phyloP scores from a whole-genome alignment of 35 echinoderm and acorn worm genomes.

The Amphiura filiformis region DNA sequence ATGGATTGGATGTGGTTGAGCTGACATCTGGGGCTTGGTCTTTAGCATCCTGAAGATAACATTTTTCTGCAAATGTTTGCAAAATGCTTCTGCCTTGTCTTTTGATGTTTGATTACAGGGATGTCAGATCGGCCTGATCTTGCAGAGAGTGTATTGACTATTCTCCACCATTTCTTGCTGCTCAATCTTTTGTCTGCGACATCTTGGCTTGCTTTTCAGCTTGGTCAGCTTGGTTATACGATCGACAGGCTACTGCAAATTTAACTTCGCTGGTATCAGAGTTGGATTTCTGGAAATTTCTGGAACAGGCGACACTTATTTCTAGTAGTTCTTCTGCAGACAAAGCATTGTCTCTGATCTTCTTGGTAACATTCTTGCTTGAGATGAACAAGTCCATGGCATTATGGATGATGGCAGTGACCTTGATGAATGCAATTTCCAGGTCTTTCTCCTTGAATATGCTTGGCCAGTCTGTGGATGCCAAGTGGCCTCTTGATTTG shows the following conservation, averaged over 20 bases:
- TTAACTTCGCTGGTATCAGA: slow-evolving; percentile 24
- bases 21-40: slow-evolving; percentile 28
- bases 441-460: slow-evolving; percentile 3
- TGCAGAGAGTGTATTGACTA: too few relatives aligned
- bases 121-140: slow-evolving; percentile 24
- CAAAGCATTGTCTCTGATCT: slow-evolving; percentile 38
- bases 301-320: slow-evolving; percentile 20
- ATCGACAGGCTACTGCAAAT: slow-evolving; percentile 23
- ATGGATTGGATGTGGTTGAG: background rate
- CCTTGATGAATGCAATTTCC: slow-evolving; percentile 22
- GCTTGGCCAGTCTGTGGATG: slow-evolving; percentile 20
- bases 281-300: slow-evolving; percentile 2
- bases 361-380: slow-evolving; percentile 28
- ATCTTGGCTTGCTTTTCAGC: slow-evolving; percentile 35
- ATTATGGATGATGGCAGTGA: slow-evolving; percentile 43
- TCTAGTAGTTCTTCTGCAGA: background rate
- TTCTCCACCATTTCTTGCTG: slow-evolving; percentile 46
- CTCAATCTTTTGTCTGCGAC: slow-evolving; percentile 22
- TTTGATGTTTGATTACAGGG: slow-evolving; percentile 14
- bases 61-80: slow-evolving; percentile 43
- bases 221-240: slow-evolving; percentile 29
- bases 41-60: slow-evolving; percentile 23
- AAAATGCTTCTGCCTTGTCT: slow-evolving; percentile 29
- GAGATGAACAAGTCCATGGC: slow-evolving; percentile 53
- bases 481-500: slow-evolving; percentile 32